Percentiles rank a stretch among this genome's conserved stretches.
Evolutionary conservation across 2,113 vertebrate species (phyloP).

Genomic region (Zosterops lateralis): DNA sequence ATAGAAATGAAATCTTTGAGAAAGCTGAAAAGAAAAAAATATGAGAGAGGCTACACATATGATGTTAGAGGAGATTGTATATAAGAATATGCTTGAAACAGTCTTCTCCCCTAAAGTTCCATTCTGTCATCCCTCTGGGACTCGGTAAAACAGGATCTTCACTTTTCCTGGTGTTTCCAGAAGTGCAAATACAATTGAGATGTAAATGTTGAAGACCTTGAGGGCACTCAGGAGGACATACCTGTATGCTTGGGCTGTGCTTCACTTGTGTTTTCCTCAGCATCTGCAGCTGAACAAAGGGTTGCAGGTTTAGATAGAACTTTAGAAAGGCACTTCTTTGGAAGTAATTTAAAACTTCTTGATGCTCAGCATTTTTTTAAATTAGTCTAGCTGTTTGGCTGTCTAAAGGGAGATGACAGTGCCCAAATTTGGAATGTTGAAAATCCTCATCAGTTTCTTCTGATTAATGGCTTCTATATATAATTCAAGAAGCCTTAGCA

Average conservation of each 20-base stretch:
- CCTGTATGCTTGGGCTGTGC: neutral
- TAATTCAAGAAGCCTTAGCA: neutral
- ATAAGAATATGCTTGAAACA: rapidly evolving
- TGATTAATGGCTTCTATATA: neutral
- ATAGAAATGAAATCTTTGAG: neutral
- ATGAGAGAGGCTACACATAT: neutral
- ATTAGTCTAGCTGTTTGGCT: neutral
- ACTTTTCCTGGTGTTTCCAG: neutral
- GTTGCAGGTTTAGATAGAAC: neutral
- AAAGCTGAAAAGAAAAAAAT: neutral
- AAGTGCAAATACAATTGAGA: neutral
- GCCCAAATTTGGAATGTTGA: neutral
- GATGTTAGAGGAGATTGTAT: neutral
- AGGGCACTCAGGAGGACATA: neutral
- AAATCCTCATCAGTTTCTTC: neutral
- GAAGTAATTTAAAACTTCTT: neutral
- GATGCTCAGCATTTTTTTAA: neutral
- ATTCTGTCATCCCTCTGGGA: neutral
- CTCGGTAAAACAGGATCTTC: neutral
- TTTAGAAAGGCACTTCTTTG: neutral
- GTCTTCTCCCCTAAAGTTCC: neutral
- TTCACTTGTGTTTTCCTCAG: neutral
- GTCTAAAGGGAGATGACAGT: neutral
- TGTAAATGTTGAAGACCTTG: neutral
- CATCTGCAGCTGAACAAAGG: neutral